Evolutionary conservation across 2,888 invertebrate genomes (phyloP).

Genomic region (Seladonia tumulorum): DNA sequence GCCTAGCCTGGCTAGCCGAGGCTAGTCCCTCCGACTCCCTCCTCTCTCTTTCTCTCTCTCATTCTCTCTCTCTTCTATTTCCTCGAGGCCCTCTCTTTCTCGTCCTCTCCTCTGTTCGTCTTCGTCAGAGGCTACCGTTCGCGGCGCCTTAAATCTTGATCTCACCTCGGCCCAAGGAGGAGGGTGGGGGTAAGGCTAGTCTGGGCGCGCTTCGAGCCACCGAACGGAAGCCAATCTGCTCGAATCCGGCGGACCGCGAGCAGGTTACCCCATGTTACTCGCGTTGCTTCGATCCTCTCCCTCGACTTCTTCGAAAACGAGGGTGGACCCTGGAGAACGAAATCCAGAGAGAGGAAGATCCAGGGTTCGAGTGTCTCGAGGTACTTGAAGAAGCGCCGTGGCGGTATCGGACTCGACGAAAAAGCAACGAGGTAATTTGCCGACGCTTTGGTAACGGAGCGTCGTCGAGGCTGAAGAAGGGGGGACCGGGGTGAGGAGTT

Average conservation of each 20-base stretch:
- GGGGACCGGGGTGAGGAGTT: too few species aligned
- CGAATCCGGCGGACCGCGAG: slow-evolving; percentile 83
- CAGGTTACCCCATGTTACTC: slow-evolving; percentile 73
- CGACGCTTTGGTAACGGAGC: neutral
- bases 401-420: too few species aligned
- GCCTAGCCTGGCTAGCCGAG: neutral
- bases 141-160: slow-evolving; percentile 82
- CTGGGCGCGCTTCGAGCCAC: slow-evolving; percentile 83
- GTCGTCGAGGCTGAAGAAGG: neutral
- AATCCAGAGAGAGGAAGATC: neutral
- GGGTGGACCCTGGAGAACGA: neutral
- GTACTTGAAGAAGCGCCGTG: neutral
- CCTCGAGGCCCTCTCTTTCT: slow-evolving; percentile 29
- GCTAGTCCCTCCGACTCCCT: neutral
- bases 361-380: neutral
- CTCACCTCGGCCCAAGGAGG: slow-evolving; percentile 73
- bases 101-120: slow-evolving; percentile 46
- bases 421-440: neutral
- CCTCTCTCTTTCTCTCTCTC: neutral
- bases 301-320: neutral
- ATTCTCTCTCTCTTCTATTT: neutral
- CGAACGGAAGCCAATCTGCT: slow-evolving; percentile 83
- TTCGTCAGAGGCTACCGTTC: slow-evolving; percentile 45
- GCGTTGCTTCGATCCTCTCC: slow-evolving; percentile 21
- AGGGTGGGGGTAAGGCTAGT: slow-evolving; percentile 81